Percentiles rank a stretch among this genome's conserved stretches.
Evolutionary conservation across 2,797 vertebrate species (phyloP).

Genomic region (Amblyopsis hoosieri): DNA sequence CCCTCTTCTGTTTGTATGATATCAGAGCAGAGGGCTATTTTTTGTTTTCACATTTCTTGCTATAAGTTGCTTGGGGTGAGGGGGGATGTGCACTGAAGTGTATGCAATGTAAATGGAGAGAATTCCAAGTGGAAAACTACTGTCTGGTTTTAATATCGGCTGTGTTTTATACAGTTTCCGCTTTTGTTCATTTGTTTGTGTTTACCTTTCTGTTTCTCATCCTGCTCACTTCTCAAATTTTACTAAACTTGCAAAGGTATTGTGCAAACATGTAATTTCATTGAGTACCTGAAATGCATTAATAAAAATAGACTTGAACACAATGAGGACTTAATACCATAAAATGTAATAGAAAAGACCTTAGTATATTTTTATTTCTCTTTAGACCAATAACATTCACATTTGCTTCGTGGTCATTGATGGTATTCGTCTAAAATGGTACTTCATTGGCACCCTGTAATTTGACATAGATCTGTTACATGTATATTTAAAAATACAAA

Average conservation of each 20-base stretch:
- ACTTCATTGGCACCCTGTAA: no score
- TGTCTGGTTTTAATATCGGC: conserved; percentile 88
- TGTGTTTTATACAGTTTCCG: conserved; percentile 94
- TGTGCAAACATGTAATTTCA: conserved; percentile 85
- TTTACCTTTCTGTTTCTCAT: conserved; percentile 59
- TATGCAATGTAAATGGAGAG: conserved; percentile 60
- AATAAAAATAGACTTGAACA: conserved; percentile 93
- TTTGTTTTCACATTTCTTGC: conserved; percentile 72
- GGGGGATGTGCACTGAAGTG: conserved; percentile 90
- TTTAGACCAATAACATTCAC: no score
- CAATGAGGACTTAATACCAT: conserved; percentile 45
- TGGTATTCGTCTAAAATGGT: no score
- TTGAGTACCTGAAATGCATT: conserved; percentile 96
- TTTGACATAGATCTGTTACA: no score
- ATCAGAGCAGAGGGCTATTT: conserved; percentile 59
- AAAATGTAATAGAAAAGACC: conserved; percentile 30
- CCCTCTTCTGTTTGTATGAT: conserved; percentile 80
- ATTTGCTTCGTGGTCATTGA: no score
- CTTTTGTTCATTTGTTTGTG: conserved; percentile 61
- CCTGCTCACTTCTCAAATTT: conserved; percentile 87
- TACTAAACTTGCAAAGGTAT: conserved; percentile 88
- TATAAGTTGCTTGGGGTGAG: conserved; percentile 69
- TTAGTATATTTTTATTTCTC: conserved; percentile 27
- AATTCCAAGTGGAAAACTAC: conserved; percentile 82
- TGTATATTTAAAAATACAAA: no score